Evolutionary conservation across 2,797 vertebrate genomes (phyloP).

Genomic region (Salmo trutta): DNA sequence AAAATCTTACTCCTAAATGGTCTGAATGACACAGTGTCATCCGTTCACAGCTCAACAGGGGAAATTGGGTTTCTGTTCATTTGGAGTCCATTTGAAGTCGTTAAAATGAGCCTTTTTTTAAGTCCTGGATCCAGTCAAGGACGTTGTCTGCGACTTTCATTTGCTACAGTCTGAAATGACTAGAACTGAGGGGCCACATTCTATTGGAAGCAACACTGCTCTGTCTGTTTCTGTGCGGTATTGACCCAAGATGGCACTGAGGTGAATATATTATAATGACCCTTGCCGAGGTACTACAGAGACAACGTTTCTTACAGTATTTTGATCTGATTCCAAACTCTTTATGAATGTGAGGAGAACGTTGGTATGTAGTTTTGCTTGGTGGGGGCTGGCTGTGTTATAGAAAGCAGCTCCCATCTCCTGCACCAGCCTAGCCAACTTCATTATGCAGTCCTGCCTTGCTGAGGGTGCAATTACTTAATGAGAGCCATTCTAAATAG

Average conservation of each 20-base stretch:
- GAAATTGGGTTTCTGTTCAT: conserved; percentile 54
- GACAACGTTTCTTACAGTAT: neutral
- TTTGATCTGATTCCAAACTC: neutral
- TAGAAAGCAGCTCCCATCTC: conserved; percentile 16
- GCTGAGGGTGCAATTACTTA: conserved; percentile 45
- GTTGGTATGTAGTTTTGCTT: neutral
- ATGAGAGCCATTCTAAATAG: conserved; percentile 38
- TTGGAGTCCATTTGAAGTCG: conserved; percentile 47
- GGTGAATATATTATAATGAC: neutral
- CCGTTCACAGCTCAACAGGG: conserved; percentile 55
- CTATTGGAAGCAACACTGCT: neutral
- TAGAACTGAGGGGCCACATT: neutral
- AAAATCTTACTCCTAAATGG: conserved; percentile 35
- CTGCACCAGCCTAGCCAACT: conserved; percentile 20
- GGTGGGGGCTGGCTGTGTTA: conserved; percentile 24
- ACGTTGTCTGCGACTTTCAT: conserved; percentile 48
- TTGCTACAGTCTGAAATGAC: neutral
- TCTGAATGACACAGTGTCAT: conserved; percentile 51
- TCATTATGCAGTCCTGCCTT: conserved; percentile 5
- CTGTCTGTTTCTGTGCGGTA: neutral
- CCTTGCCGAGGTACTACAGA: neutral
- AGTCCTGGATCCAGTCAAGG: conserved; percentile 46
- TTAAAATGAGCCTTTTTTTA: conserved; percentile 51
- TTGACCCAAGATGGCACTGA: neutral
- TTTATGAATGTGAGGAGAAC: neutral